phyloP scores from a whole-genome alignment of 1,140 invertebrate species.

The Caerostris extrusa region DNA sequence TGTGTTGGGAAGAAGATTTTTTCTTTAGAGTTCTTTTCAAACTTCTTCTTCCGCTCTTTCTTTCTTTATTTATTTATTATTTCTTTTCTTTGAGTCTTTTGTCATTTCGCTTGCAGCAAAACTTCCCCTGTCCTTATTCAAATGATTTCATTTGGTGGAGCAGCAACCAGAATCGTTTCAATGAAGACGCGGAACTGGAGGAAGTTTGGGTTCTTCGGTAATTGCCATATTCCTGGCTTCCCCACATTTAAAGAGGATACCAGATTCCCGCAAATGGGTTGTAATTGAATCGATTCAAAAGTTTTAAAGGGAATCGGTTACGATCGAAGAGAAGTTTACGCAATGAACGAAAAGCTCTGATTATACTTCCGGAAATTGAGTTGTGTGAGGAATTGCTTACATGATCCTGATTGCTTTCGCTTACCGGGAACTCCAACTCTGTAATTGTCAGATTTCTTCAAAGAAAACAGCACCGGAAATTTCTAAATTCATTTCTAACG shows the following conservation, averaged over 20 bases:
- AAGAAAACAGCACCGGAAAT: no score
- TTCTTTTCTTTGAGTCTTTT: not conserved
- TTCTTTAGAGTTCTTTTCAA: not conserved
- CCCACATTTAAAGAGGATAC: not conserved
- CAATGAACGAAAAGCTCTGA: no score
- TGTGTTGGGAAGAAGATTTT: not conserved
- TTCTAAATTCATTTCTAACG: no score
- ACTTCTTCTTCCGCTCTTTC: not conserved
- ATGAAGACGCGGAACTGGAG: not conserved
- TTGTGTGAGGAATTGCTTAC: no score
- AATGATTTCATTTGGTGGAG: not conserved
- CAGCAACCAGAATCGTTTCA: not conserved
- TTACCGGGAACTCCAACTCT: no score
- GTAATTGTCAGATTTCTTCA: no score
- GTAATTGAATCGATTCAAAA: slow-evolving; percentile 17
- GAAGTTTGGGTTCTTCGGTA: slow-evolving; percentile 11
- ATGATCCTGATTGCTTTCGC: no score
- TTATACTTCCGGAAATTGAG: no score
- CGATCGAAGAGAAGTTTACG: not conserved
- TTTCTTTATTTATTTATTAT: not conserved
- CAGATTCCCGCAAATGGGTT: not conserved
- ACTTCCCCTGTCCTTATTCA: not conserved
- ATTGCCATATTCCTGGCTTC: not conserved
- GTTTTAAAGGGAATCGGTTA: no score
- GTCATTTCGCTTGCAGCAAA: not conserved